Evolutionary conservation across 2,113 vertebrate species (phyloP).

Genomic region (Equus przewalskii): DNA sequence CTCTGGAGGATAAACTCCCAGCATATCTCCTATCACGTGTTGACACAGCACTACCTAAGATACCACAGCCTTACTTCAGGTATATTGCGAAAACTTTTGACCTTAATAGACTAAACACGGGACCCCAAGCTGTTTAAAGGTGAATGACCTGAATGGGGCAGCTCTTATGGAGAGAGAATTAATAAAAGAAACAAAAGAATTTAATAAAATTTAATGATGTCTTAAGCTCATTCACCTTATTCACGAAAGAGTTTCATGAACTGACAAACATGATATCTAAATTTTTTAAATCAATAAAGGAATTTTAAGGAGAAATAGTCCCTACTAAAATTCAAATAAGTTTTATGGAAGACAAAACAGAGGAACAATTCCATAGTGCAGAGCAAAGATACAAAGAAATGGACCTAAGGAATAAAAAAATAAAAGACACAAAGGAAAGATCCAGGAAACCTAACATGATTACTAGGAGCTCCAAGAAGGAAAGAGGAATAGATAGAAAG

Average conservation of each 20-base stretch:
- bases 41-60: neutral
- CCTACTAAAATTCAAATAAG: neutral
- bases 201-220: neutral
- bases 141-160: neutral
- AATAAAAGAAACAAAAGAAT: neutral
- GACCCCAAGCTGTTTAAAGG: neutral
- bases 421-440: neutral
- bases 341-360: slow-evolving; percentile 8
- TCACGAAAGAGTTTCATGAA: neutral
- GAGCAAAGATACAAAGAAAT: neutral
- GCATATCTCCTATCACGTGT: neutral
- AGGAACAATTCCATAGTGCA: neutral
- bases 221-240: neutral
- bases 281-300: neutral
- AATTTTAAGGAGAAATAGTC: neutral
- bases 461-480: neutral
- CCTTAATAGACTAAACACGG: neutral
- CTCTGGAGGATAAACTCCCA: neutral
- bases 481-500: neutral
- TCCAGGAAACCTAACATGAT: neutral
- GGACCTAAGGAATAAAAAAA: neutral
- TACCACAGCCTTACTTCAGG: neutral
- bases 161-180: neutral
- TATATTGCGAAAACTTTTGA: neutral
- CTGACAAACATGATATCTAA: neutral